These are phyloP conservation scores for Ctenoplectra terminalis DNA, from an alignment of 1,140 invertebrate species.

Conservation along the genomic window DNA sequence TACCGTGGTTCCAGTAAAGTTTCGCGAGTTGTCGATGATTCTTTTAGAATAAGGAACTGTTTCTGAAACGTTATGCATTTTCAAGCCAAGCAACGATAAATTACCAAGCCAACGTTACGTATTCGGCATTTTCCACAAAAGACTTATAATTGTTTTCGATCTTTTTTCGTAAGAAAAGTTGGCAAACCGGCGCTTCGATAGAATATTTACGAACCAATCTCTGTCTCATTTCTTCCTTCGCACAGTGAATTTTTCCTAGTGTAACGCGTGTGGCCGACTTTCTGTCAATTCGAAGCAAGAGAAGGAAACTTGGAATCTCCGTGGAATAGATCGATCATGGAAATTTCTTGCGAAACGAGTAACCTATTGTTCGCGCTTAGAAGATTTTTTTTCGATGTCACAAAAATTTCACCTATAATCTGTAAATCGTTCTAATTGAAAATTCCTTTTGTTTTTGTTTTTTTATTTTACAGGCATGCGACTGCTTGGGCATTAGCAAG, in stretches of 20 bases:
- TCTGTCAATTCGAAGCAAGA: not conserved
- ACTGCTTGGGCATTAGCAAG: slow-evolving; percentile 90
- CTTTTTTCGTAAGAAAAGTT: slow-evolving; percentile 7
- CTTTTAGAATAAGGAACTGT: too few relatives aligned
- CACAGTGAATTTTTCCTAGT: slow-evolving; percentile 57
- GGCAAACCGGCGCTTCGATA: not conserved
- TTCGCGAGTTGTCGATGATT: too few relatives aligned
- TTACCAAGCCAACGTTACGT: too few relatives aligned
- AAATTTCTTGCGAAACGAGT: too few relatives aligned
- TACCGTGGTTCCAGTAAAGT: too few relatives aligned
- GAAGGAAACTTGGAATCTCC: not conserved
- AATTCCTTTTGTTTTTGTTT: slow-evolving; percentile 8
- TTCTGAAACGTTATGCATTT: too few relatives aligned
- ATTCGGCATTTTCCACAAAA: too few relatives aligned
- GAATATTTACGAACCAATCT: slow-evolving; percentile 16
- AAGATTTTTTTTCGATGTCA: too few relatives aligned
- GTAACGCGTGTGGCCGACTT: slow-evolving; percentile 53
- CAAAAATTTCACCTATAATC: too few relatives aligned
- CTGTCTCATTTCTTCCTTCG: not conserved
- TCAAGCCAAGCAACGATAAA: too few relatives aligned
- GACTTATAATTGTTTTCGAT: too few relatives aligned
- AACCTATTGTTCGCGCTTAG: too few relatives aligned
- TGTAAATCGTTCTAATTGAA: not conserved
- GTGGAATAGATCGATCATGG: not conserved
- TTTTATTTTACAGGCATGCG: slow-evolving; percentile 88